Percentiles rank a stretch among this genome's conserved stretches.
phyloP scores from a whole-genome alignment of 2,113 vertebrate species.

The Pomatostomus ruficeps region DNA sequence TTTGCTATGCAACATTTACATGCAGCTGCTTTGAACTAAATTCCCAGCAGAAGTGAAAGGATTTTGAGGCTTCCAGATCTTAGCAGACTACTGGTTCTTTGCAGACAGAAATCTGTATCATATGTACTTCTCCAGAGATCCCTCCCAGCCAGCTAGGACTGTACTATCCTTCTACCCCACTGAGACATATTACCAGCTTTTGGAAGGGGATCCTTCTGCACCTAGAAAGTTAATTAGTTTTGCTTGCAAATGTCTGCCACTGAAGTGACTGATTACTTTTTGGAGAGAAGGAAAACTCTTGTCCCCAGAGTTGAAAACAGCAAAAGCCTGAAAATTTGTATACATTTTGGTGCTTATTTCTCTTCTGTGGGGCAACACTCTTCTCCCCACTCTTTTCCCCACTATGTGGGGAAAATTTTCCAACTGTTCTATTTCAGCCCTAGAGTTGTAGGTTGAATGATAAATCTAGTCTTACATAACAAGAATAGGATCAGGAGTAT shows the following conservation, averaged over 20 bases:
- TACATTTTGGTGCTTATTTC: background rate
- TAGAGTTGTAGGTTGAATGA: background rate
- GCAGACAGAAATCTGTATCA: slow-evolving; percentile 13
- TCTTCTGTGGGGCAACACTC: background rate
- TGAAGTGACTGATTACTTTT: background rate
- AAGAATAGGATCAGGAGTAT: background rate
- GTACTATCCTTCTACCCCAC: background rate
- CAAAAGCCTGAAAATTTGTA: background rate
- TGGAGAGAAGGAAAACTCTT: background rate
- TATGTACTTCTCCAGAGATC: slow-evolving; percentile 19
- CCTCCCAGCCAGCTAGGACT: background rate
- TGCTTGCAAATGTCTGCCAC: background rate
- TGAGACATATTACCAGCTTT: background rate
- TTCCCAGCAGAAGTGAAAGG: slow-evolving; percentile 49
- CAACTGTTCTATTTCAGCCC: background rate
- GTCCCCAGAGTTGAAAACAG: background rate
- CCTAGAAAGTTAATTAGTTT: slow-evolving; percentile 26
- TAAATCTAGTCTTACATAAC: background rate
- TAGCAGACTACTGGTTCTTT: background rate
- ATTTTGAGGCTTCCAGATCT: slow-evolving; percentile 46
- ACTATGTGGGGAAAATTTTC: background rate
- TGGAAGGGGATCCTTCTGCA: background rate
- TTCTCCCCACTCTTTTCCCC: background rate
- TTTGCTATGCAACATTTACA: slow-evolving; percentile 30
- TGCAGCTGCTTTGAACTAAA: slow-evolving; percentile 57